Percentiles rank a stretch among this genome's conserved stretches.
phyloP scores from a whole-genome alignment of 35 echinoderm and acorn worm species.

The Ophiothrix spiculata region DNA sequence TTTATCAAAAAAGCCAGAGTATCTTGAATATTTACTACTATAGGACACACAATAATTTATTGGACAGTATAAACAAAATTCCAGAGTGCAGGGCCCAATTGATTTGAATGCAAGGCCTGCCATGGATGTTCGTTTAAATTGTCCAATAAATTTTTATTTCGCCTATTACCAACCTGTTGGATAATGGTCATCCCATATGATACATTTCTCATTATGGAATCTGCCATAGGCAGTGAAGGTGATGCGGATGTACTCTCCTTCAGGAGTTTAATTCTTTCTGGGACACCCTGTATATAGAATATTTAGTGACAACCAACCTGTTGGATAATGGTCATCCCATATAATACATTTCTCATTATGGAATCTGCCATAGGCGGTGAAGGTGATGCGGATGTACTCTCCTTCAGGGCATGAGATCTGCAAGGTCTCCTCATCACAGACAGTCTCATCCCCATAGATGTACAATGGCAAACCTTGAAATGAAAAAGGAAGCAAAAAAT shows the following conservation, averaged over 20 bases:
- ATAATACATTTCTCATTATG: constrained; percentile 75
- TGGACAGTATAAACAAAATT: no score
- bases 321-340: constrained; percentile 80
- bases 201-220: constrained; percentile 13
- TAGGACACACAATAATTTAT: no score
- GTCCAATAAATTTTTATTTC: no score
- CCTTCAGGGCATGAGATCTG: constrained; percentile 52
- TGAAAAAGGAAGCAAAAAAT: neutral
- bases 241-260: constrained; percentile 74
- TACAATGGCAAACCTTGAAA: constrained; percentile 30
- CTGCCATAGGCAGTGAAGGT: constrained; percentile 39
- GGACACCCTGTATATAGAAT: neutral
- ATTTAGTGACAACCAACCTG: constrained; percentile 41
- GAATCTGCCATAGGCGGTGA: constrained; percentile 57
- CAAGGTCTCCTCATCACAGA: constrained; percentile 57
- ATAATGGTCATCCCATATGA: constrained; percentile 84
- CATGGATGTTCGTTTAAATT: no score
- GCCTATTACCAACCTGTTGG: constrained; percentile 84
- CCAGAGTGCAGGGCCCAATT: no score
- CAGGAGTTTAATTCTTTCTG: constrained; percentile 17
- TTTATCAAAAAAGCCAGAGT: neutral
- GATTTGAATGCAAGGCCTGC: no score
- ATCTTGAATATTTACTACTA: no score
- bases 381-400: constrained; percentile 69
- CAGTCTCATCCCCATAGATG: constrained; percentile 51